These are phyloP conservation scores for Halcyon malimbica DNA, from an alignment of 2,113 vertebrate genomes.

Conservation along the genomic window DNA sequence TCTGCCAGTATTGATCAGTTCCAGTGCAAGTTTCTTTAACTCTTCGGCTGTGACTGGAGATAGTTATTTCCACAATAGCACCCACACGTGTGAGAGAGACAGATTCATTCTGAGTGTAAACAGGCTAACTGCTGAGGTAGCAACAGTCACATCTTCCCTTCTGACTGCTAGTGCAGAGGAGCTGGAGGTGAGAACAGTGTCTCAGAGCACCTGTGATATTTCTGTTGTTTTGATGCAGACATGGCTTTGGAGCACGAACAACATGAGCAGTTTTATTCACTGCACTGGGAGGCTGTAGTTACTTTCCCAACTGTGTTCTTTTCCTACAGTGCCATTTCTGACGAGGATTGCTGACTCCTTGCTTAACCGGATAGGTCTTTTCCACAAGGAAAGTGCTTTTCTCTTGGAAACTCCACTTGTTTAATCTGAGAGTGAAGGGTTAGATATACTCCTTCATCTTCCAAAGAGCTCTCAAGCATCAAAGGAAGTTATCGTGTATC, in stretches of 20 bases:
- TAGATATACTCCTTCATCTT: neutral
- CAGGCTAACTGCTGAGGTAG: neutral
- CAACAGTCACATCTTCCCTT: neutral
- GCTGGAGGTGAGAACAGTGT: neutral
- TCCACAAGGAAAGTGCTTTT: neutral
- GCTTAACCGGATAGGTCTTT: neutral
- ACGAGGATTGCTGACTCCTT: neutral
- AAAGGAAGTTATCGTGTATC: neutral
- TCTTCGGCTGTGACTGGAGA: neutral
- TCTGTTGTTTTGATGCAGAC: neutral
- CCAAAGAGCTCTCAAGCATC: neutral
- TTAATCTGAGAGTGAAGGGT: neutral
- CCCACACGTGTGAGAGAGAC: rapidly evolving
- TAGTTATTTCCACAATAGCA: neutral
- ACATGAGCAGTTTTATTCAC: neutral
- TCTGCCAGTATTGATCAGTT: neutral
- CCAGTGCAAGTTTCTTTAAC: neutral
- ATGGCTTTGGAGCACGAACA: neutral
- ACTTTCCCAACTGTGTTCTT: neutral
- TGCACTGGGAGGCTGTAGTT: neutral
- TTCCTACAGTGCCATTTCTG: neutral
- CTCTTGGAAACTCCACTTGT: neutral
- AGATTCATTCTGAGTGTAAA: neutral
- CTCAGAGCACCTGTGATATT: neutral
- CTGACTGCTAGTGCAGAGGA: neutral